Conservation (phyloP, 1,140 invertebrate species). For the Coenobita brevimanus region DNA sequence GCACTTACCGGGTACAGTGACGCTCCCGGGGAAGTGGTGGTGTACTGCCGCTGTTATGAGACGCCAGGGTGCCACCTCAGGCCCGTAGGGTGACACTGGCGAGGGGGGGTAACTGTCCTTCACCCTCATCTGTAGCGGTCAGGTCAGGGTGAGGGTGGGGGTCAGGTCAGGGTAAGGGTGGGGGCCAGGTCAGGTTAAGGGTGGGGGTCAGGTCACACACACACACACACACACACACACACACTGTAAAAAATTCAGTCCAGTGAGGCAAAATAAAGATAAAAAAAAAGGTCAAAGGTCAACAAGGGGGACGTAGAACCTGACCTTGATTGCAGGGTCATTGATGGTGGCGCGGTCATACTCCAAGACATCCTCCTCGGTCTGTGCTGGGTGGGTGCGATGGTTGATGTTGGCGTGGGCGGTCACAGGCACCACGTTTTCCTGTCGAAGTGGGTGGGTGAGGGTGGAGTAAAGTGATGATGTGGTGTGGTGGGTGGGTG, state of each 20-base stretch:
- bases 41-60: slow-evolving; percentile 74
- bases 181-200: too few relatives aligned
- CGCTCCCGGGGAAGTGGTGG: slow-evolving; percentile 74
- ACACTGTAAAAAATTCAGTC: background rate
- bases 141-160: background rate
- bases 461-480: slow-evolving; percentile 75
- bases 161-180: background rate
- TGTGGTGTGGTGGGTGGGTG: slow-evolving; percentile 76
- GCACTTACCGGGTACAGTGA: slow-evolving; percentile 77
- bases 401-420: slow-evolving; percentile 77
- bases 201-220: too few relatives aligned
- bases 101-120: slow-evolving; percentile 70
- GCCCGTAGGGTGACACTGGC: slow-evolving; percentile 75
- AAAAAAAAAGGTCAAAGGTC: background rate
- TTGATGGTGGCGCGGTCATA: slow-evolving; percentile 75
- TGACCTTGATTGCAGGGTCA: slow-evolving; percentile 72
- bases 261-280: background rate
- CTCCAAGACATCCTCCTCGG: slow-evolving; percentile 75
- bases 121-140: background rate
- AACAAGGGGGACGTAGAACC: background rate
- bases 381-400: slow-evolving; percentile 77
- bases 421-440: slow-evolving; percentile 77
- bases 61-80: slow-evolving; percentile 75
- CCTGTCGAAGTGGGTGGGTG: slow-evolving; percentile 75
- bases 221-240: too few relatives aligned